phyloP scores from a whole-genome alignment of 2,797 vertebrate species.

The Smutsia gigantea region DNA sequence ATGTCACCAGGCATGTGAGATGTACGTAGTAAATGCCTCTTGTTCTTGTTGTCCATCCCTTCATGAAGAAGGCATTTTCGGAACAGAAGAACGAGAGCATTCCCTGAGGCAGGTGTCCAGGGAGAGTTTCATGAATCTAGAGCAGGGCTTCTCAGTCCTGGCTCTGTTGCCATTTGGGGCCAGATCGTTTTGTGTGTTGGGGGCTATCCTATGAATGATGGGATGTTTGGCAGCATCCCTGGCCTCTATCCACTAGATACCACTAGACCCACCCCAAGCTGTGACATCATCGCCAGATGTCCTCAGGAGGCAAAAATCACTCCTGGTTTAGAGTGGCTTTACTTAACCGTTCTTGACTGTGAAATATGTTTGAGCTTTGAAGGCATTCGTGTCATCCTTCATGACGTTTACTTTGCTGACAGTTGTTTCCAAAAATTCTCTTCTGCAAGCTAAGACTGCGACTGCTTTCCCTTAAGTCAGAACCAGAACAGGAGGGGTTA shows the following conservation, averaged over 20 bases:
- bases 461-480: background rate
- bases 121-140: fast-evolving
- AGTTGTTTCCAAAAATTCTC: background rate
- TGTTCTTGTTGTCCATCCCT: background rate
- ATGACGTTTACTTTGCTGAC: background rate
- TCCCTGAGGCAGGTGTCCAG: background rate
- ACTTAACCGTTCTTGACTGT: background rate
- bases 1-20: background rate
- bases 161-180: background rate
- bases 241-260: background rate
- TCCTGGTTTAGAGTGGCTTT: background rate
- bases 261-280: background rate
- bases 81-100: background rate
- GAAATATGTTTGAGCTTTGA: background rate
- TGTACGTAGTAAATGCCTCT: fast-evolving
- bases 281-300: background rate
- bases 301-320: background rate
- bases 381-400: background rate
- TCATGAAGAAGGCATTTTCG: background rate
- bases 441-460: background rate
- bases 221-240: background rate
- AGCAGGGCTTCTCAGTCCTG: background rate
- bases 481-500: background rate
- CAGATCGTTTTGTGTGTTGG: background rate
- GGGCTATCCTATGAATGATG: background rate